These are phyloP conservation scores for Gallinago paraguaiae DNA, from an alignment of 2,113 vertebrate genomes.

Conservation along the genomic window DNA sequence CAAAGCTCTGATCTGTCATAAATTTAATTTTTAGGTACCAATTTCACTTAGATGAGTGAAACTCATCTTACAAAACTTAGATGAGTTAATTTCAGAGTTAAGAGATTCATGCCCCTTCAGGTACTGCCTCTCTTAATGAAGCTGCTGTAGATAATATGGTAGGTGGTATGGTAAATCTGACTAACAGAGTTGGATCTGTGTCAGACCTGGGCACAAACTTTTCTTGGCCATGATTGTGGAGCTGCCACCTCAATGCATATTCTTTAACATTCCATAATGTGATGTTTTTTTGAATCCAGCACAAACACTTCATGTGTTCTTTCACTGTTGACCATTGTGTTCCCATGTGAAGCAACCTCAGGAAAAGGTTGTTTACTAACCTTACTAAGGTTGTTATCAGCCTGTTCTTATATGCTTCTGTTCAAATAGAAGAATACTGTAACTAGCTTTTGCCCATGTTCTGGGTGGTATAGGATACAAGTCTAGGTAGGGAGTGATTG, in stretches of 20 bases:
- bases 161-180: background rate
- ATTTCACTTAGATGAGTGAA: background rate
- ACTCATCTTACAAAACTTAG: background rate
- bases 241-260: background rate
- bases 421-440: background rate
- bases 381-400: background rate
- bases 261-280: background rate
- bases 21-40: background rate
- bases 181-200: background rate
- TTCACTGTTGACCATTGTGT: background rate
- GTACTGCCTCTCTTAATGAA: background rate
- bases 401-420: background rate
- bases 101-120: background rate
- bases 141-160: background rate
- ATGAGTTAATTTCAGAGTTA: background rate
- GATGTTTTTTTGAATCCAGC: background rate
- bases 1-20: background rate
- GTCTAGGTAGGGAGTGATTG: background rate
- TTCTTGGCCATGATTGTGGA: background rate
- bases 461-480: background rate
- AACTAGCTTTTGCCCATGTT: background rate
- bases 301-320: background rate
- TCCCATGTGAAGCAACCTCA: background rate
- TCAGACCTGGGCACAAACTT: background rate
- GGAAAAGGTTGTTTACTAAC: background rate